Conservation (phyloP, 1,140 invertebrate genomes). For the Chelonus insularis region DNA sequence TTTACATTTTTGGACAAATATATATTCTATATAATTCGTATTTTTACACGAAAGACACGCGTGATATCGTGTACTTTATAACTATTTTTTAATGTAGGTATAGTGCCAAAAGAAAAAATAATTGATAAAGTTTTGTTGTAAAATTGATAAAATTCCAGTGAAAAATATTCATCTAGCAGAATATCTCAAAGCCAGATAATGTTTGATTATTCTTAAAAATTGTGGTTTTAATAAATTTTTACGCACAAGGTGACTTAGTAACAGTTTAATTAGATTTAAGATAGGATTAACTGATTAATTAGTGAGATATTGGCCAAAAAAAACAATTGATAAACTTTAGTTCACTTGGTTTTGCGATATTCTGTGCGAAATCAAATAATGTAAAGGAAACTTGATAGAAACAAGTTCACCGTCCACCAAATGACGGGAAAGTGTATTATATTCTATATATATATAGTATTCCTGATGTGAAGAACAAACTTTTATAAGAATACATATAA, state of each 20-base stretch:
- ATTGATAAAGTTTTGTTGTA: background rate
- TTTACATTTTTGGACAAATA: slow-evolving; percentile 9
- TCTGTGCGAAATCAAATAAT: no score
- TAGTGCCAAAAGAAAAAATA: slow-evolving; percentile 5
- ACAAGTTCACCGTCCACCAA: slow-evolving; percentile 12
- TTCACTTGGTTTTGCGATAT: slow-evolving; percentile 2
- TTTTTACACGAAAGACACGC: slow-evolving; percentile 19
- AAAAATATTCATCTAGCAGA: no score
- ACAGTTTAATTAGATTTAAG: background rate
- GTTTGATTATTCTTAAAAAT: background rate
- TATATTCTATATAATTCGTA: slow-evolving; percentile 23
- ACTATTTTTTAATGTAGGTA: slow-evolving; percentile 18
- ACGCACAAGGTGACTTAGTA: background rate
- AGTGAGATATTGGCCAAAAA: slow-evolving; percentile 9
- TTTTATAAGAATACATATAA: no score
- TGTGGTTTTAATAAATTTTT: background rate
- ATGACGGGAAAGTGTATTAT: slow-evolving; percentile 18
- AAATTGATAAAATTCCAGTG: no score
- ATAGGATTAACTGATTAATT: background rate
- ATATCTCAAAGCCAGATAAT: background rate
- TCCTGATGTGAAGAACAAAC: background rate
- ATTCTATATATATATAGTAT: slow-evolving; percentile 22
- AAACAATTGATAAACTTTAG: no score
- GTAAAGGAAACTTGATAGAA: background rate
- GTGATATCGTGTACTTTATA: slow-evolving; percentile 2